Percentiles rank a stretch among this genome's conserved stretches.
phyloP scores from a whole-genome alignment of 37 sponge, comb jelly and placozoan species.

The Sycon ciliatum region DNA sequence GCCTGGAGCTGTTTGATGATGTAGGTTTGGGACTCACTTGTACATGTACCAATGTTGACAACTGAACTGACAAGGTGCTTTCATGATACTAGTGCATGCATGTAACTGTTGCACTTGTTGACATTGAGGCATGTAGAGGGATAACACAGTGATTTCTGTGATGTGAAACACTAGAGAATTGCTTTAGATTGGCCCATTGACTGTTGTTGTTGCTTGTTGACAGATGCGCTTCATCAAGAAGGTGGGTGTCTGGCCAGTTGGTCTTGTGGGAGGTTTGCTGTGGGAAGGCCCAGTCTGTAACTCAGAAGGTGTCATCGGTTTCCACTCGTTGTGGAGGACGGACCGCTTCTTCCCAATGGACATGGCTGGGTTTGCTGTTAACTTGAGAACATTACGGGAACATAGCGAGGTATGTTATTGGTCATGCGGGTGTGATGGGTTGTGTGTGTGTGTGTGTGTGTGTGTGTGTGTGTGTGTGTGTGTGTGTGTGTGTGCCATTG shows the following conservation, averaged over 20 bases:
- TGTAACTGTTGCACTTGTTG: too few relatives aligned
- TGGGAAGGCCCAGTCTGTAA: slow-evolving; percentile 77
- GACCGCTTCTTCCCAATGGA: slow-evolving; percentile 64
- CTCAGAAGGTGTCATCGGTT: slow-evolving; percentile 50
- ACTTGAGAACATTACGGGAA: slow-evolving; percentile 31
- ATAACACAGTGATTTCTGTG: not conserved
- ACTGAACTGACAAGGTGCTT: not conserved
- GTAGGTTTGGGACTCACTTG: slow-evolving; percentile 32
- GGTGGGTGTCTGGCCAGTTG: slow-evolving; percentile 81
- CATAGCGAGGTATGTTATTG: too few relatives aligned
- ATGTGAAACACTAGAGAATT: not conserved
- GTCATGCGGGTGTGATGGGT: too few relatives aligned
- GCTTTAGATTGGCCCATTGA: not conserved
- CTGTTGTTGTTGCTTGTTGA: not conserved
- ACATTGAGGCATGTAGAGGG: too few relatives aligned
- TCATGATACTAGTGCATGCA: not conserved
- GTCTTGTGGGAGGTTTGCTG: slow-evolving; percentile 60
- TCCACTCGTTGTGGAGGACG: slow-evolving; percentile 57
- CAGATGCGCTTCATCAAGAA: slow-evolving; percentile 59
- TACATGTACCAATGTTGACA: not conserved
- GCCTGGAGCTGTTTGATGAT: slow-evolving; percentile 71
- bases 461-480: too few relatives aligned
- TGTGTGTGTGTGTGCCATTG: too few relatives aligned
- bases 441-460: too few relatives aligned
- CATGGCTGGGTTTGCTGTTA: slow-evolving; percentile 88